Percentiles rank a stretch among this genome's conserved stretches.
Evolutionary conservation across 2,797 vertebrate species (phyloP).

Genomic region (Podarcis lilfordi): DNA sequence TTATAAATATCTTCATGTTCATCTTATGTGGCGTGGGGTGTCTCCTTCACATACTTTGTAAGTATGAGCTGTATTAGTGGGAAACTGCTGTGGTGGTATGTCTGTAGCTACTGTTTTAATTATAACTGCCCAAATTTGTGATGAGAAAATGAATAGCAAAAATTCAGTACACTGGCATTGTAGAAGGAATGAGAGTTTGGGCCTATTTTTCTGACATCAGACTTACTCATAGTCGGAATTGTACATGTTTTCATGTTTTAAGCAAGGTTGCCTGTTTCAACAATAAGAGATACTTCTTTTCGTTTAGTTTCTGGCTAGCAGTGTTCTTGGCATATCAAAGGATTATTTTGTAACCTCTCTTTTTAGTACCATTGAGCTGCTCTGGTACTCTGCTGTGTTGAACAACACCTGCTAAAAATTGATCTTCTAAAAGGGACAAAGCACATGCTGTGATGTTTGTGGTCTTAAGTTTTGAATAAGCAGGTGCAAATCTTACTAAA

Average conservation of each 20-base stretch:
- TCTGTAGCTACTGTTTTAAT: not conserved
- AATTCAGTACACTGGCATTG: not conserved
- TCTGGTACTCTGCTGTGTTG: conserved; percentile 25
- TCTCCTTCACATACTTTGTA: not conserved
- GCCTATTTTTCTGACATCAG: not conserved
- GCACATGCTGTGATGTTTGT: not conserved
- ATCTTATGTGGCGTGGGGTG: not conserved
- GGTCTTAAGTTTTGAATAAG: conserved; percentile 27
- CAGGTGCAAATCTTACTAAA: conserved; percentile 50
- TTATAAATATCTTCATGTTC: not conserved
- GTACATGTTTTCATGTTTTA: not conserved
- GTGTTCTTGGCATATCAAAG: not conserved
- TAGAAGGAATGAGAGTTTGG: not conserved
- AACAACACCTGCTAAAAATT: conserved; percentile 34
- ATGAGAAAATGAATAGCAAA: not conserved
- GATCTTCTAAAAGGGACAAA: not conserved
- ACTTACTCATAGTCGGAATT: not conserved
- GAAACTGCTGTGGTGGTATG: not conserved
- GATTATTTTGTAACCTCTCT: conserved; percentile 19
- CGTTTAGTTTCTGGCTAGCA: not conserved
- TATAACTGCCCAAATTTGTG: not conserved
- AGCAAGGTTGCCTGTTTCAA: not conserved
- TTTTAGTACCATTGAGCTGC: not conserved
- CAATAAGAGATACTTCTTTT: not conserved
- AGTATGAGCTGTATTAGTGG: not conserved